Evolutionary conservation across 2,888 invertebrate genomes (phyloP), one percentile per base, ranked within the genome.

Genomic region (Hemithea aestivaria): DNA sequence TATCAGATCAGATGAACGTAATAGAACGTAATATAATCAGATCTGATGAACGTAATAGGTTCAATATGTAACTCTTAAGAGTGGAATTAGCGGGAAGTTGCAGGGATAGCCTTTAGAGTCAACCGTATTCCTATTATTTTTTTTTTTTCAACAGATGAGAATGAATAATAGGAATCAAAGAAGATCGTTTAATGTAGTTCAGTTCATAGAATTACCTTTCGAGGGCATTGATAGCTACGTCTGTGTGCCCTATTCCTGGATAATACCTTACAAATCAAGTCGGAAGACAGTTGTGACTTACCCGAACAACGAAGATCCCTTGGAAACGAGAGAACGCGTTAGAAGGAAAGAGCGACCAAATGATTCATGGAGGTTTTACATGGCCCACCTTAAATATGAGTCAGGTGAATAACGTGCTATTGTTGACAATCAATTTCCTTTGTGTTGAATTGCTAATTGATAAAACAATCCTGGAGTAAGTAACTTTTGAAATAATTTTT

Each of bases 141-240:
- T n/a, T n/a, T n/a, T n/a, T n/a, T n/a, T n/a, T n/a, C n/a, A n/a
- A n/a, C n/a, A n/a, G n/a, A n/a, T n/a, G n/a, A n/a, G n/a, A n/a
- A n/a, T n/a, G n/a, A n/a, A n/a, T n/a, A n/a, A n/a, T n/a, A n/a
- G n/a, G n/a, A n/a, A n/a, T n/a, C n/a, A n/a, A n/a, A 24, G 8
- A 8, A 24, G 9, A 28, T 7, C 20, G 9, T 29, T 22, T 10
- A 10, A 10, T 10, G 29, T 22, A 21, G 29, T 29, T n/a, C 21
- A 29, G 10, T 29, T 29, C 10, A 21, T 29, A 29, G 22, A 21
- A 29, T n/a, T 20, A 7, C 29, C 29, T 10, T 29, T 7, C 21
- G 29, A 29, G 21, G 29, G 10, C n/a, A 29, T 29, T 29, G 27
- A 27, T 11, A 7, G 11, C 2, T 27, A 27, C 11, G 27, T 27